Conservation (phyloP, 35 echinoderm and acorn worm genomes). For the Acanthaster planci region DNA sequence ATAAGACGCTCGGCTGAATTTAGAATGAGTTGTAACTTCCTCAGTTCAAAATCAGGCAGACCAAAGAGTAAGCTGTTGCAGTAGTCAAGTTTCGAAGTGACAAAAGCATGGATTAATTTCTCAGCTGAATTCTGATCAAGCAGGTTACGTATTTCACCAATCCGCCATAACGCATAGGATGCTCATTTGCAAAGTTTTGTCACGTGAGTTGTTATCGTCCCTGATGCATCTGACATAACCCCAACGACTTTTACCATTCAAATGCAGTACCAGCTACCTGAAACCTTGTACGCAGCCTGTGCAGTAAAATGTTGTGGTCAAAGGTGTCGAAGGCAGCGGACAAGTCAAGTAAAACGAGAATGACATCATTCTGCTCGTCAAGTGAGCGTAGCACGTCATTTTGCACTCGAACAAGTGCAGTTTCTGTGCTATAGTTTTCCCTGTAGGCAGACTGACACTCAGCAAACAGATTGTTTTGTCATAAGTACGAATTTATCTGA, state of each 20-base stretch:
- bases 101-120: too few species aligned
- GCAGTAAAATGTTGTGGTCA: constrained; percentile 43
- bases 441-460: constrained; percentile 55
- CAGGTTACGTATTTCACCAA: too few species aligned
- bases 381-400: constrained; percentile 45
- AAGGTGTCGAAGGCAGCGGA: constrained; percentile 70
- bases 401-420: constrained; percentile 34
- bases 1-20: too few species aligned
- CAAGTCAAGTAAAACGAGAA: constrained; percentile 48
- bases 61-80: too few species aligned
- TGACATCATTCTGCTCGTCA: constrained; percentile 8
- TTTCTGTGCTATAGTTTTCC: constrained; percentile 50
- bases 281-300: constrained; percentile 16
- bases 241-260: constrained; percentile 30
- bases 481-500: constrained; percentile 29
- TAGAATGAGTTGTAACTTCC: too few species aligned
- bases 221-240: too few species aligned
- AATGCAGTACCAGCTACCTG: constrained; percentile 35
- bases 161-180: too few species aligned
- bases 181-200: too few species aligned
- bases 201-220: too few species aligned
- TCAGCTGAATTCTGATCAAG: too few species aligned
- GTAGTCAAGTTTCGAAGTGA: too few species aligned
- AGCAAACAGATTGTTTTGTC: constrained; percentile 35
- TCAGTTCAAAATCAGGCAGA: too few species aligned